phyloP scores from a whole-genome alignment of 1,140 invertebrate genomes.

The Papilio helenus region DNA sequence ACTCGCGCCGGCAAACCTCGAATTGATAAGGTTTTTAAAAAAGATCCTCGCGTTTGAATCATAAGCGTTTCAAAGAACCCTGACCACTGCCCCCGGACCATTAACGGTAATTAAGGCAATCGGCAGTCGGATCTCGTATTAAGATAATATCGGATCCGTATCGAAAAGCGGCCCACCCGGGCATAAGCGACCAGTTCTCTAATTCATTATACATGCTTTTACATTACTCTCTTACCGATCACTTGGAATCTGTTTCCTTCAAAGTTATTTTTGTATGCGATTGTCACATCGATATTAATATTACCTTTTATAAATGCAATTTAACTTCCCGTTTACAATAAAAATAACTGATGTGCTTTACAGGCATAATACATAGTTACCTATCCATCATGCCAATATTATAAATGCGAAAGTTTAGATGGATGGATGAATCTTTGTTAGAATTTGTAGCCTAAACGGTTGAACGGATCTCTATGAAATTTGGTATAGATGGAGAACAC shows the following conservation, averaged over 20 bases:
- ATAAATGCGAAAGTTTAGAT: too few species aligned
- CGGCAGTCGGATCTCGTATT: slow-evolving; percentile 66
- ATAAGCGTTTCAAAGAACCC: slow-evolving; percentile 81
- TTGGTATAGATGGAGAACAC: too few species aligned
- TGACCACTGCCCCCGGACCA: slow-evolving; percentile 60
- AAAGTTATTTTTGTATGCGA: background rate
- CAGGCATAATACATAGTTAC: too few species aligned
- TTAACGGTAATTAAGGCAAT: slow-evolving; percentile 80
- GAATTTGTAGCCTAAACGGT: too few species aligned
- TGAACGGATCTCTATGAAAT: too few species aligned
- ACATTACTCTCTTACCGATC: slow-evolving; percentile 57
- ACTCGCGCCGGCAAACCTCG: slow-evolving; percentile 28
- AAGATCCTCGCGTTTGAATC: slow-evolving; percentile 77
- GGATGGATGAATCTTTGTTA: too few species aligned
- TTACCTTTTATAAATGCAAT: background rate
- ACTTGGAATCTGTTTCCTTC: slow-evolving; percentile 31
- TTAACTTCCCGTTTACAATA: too few species aligned
- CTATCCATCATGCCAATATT: too few species aligned
- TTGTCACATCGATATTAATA: background rate
- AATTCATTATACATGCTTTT: slow-evolving; percentile 78
- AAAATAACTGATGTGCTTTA: too few species aligned
- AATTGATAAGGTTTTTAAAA: slow-evolving; percentile 30
- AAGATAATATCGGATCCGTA: slow-evolving; percentile 74
- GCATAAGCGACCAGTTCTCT: slow-evolving; percentile 61
- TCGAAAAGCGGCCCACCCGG: slow-evolving; percentile 67